phyloP scores from a whole-genome alignment of 2,113 vertebrate genomes.

The Clarias batrachus region DNA sequence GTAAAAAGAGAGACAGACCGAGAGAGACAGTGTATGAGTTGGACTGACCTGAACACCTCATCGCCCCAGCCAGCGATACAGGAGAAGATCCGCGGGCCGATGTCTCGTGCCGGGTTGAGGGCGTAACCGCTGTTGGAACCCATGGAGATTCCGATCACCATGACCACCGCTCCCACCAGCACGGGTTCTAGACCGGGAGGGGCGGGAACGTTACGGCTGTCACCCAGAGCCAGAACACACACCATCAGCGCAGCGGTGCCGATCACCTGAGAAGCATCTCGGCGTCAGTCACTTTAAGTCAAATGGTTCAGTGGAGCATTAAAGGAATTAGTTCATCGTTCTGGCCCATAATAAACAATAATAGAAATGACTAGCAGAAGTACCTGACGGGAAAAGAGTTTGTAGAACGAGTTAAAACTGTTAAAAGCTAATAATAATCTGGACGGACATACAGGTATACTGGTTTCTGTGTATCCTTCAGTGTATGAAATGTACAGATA shows the following conservation, averaged over 20 bases:
- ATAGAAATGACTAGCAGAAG: too few relatives aligned
- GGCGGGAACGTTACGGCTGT: conserved; percentile 66
- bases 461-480: too few relatives aligned
- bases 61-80: conserved; percentile 79
- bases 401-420: too few relatives aligned
- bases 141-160: conserved; percentile 73
- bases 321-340: not conserved
- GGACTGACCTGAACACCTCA: conserved; percentile 74
- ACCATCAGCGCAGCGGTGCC: conserved; percentile 71
- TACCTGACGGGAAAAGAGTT: too few relatives aligned
- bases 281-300: not conserved
- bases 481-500: too few relatives aligned
- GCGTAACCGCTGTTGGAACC: conserved; percentile 77
- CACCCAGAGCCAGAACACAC: conserved; percentile 73
- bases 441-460: too few relatives aligned
- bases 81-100: conserved; percentile 81
- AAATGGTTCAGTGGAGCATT: not conserved
- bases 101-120: conserved; percentile 81
- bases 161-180: conserved; percentile 67
- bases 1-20: not conserved
- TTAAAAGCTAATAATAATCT: too few relatives aligned
- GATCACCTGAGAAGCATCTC: conserved; percentile 64
- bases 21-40: too few relatives aligned
- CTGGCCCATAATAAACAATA: too few relatives aligned
- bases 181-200: conserved; percentile 71